Percentiles rank a stretch among this genome's conserved stretches.
Conservation (phyloP, 2,888 invertebrate genomes). For the Tetragonula carbonaria region DNA sequence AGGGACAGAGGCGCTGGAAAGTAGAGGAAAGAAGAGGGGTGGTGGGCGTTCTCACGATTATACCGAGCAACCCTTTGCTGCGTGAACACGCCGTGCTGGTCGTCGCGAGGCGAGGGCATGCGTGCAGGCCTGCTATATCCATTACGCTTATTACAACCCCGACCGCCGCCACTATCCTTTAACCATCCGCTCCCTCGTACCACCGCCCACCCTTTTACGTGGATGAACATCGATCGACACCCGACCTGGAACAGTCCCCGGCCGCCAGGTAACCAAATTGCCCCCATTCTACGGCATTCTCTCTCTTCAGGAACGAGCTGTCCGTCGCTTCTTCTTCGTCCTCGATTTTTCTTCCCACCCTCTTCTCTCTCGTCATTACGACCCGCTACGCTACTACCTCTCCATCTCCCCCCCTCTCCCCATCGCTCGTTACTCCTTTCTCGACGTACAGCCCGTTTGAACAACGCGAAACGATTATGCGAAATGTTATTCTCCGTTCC, state of each 20-base stretch:
- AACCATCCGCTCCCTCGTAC: conserved; percentile 72
- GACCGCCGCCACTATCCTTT: conserved; percentile 74
- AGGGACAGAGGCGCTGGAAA: conserved; percentile 31
- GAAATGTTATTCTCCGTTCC: not conserved
- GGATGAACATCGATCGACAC: conserved; percentile 83
- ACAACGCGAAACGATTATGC: conserved; percentile 9
- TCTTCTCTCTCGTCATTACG: not conserved
- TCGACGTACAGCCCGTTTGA: not conserved
- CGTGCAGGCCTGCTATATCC: conserved; percentile 84
- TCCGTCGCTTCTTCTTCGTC: conserved; percentile 22
- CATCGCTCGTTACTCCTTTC: not conserved
- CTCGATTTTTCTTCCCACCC: conserved; percentile 33
- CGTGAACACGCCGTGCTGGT: conserved; percentile 65
- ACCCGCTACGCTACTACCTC: not conserved
- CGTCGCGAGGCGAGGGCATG: conserved; percentile 75
- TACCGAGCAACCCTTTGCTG: conserved; percentile 72
- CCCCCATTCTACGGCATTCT: conserved; percentile 59
- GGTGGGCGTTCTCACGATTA: conserved; percentile 69
- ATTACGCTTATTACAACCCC: conserved; percentile 85
- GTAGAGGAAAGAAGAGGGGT: conserved; percentile 24
- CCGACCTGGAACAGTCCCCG: conserved; percentile 72
- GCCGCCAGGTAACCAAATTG: conserved; percentile 74
- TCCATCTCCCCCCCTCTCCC: not conserved
- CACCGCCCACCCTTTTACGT: conserved; percentile 79
- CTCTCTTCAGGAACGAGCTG: conserved; percentile 29